Conservation (phyloP, 2,113 vertebrate species). For the Microtus montanus region DNA sequence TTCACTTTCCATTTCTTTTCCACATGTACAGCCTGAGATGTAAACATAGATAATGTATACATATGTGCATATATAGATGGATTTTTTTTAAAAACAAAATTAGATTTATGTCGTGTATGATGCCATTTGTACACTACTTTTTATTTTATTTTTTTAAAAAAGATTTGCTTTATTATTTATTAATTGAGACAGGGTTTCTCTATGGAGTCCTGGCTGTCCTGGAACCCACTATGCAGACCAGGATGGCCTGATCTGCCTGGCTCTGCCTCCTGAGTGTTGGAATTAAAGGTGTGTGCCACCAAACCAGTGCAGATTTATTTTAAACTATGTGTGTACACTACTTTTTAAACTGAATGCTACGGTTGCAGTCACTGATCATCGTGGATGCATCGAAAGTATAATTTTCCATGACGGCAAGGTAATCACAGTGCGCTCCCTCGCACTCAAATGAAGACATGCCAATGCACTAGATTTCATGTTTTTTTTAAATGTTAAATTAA, state of each 20-base stretch:
- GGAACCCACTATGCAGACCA: too few species aligned
- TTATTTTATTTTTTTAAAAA: not conserved
- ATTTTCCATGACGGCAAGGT: not conserved
- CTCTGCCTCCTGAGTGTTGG: too few species aligned
- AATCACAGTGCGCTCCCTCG: not conserved
- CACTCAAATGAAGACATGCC: not conserved
- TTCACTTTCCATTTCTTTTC: not conserved
- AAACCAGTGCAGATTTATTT: too few species aligned
- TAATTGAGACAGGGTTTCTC: too few species aligned
- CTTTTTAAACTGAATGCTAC: not conserved
- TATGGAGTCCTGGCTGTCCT: too few species aligned
- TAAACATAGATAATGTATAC: not conserved
- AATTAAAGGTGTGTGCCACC: too few species aligned
- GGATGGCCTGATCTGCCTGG: too few species aligned
- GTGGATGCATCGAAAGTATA: not conserved
- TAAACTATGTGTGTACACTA: not conserved
- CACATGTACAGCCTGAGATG: not conserved
- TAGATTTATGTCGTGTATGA: not conserved
- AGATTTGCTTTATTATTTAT: too few species aligned
- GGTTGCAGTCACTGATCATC: not conserved
- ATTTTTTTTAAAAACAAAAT: not conserved
- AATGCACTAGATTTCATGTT: not conserved
- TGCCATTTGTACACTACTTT: not conserved
- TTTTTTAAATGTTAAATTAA: not conserved
- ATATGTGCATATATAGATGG: not conserved